A percentile compares a stretch with the other conserved stretches of the same genome.
These are phyloP conservation scores for Noctua fimbriata DNA, from an alignment of 2,888 invertebrate species.

Conservation along the genomic window DNA sequence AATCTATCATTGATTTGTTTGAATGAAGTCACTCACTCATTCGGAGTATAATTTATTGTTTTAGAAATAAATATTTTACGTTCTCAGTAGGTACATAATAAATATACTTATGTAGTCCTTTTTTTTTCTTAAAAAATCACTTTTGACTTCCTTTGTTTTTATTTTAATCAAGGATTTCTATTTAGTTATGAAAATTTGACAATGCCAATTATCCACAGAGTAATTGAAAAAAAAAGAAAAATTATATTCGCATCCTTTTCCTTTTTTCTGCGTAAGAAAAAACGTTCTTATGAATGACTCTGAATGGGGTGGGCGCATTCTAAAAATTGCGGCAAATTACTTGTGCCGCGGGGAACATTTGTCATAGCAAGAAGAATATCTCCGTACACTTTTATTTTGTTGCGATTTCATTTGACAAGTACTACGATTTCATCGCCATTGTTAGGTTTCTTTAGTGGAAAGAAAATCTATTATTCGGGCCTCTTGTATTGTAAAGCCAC, in stretches of 20 bases:
- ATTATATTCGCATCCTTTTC: conserved; percentile 7
- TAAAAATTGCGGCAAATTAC: conserved; percentile 77
- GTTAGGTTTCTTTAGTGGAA: conserved; percentile 72
- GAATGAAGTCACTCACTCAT: background rate
- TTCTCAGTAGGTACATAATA: background rate
- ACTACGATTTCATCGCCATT: conserved; percentile 75
- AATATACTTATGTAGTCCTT: background rate
- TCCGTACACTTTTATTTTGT: conserved; percentile 73
- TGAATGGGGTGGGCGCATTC: conserved; percentile 60
- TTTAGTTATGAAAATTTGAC: background rate
- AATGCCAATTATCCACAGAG: conserved; percentile 7
- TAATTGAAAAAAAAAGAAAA: conserved; percentile 29
- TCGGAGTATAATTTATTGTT: background rate
- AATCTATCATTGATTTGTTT: conserved; percentile 36
- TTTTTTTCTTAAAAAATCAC: background rate
- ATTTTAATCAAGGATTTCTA: background rate
- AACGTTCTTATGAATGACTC: conserved; percentile 42
- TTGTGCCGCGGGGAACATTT: conserved; percentile 74
- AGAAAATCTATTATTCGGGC: conserved; percentile 63
- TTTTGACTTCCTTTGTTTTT: background rate
- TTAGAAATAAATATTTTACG: background rate
- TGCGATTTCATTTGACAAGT: conserved; percentile 79
- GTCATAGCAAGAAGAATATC: conserved; percentile 74
- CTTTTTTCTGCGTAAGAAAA: conserved; percentile 38
- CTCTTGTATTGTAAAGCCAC: conserved; percentile 66